Conservation (phyloP, 2,888 invertebrate species). For the Lasioglossum lativentre region DNA sequence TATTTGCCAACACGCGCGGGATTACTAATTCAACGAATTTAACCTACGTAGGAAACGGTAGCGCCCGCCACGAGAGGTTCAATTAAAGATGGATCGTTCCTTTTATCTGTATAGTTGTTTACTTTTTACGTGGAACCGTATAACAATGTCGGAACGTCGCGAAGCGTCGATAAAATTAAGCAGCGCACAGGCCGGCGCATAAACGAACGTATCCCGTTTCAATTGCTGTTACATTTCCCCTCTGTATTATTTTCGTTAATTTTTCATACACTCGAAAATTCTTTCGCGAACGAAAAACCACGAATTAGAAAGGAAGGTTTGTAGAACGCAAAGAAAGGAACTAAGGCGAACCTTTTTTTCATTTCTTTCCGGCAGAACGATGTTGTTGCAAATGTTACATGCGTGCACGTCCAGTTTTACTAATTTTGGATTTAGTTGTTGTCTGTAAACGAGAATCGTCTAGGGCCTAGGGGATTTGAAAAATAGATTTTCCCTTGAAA, state of each 20-base stretch:
- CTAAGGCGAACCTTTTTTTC: neutral
- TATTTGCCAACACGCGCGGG: slow-evolving; percentile 39
- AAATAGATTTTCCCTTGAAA: neutral
- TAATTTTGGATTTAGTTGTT: neutral
- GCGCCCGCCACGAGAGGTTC: slow-evolving; percentile 28
- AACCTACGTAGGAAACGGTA: slow-evolving; percentile 24
- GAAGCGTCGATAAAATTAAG: slow-evolving; percentile 27
- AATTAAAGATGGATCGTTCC: slow-evolving; percentile 43
- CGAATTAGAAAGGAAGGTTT: neutral
- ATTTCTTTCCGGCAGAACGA: neutral
- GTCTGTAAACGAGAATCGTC: neutral
- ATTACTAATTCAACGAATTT: slow-evolving; percentile 49
- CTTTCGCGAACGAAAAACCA: neutral
- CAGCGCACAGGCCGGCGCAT: neutral
- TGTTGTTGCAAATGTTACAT: neutral
- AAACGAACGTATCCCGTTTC: neutral
- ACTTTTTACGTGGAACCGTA: slow-evolving; percentile 28
- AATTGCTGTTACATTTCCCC: neutral
- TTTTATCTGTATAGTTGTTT: slow-evolving; percentile 28
- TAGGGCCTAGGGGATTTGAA: neutral
- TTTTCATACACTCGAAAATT: neutral
- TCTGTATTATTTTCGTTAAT: slow-evolving; percentile 14
- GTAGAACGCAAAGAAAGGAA: slow-evolving; percentile 1
- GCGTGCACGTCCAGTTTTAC: neutral
- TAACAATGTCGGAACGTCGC: neutral